phyloP scores from a whole-genome alignment of 2,797 vertebrate species.

The Danionella dracula region DNA sequence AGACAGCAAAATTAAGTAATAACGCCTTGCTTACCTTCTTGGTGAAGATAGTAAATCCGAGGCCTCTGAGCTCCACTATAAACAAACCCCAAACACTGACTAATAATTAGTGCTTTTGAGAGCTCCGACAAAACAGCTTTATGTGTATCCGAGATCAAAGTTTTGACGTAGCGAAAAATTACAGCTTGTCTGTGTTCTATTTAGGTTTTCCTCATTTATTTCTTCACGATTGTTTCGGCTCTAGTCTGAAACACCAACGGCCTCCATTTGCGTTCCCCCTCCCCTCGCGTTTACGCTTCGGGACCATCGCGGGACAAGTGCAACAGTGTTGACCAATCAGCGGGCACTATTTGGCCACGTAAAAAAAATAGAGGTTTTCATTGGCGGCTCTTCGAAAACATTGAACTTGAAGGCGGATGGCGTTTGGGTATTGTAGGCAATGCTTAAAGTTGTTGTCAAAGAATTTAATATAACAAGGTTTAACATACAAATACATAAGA shows the following conservation, averaged over 20 bases:
- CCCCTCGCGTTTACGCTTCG: conserved; percentile 37
- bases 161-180: neutral
- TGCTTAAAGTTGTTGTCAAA: neutral
- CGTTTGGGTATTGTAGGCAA: conserved; percentile 26
- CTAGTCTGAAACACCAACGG: conserved; percentile 52
- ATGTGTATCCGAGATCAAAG: neutral
- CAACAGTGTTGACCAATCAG: conserved; percentile 38
- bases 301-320: conserved; percentile 22
- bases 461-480: too few relatives aligned
- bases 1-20: neutral
- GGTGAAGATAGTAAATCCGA: conserved; percentile 46
- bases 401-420: neutral
- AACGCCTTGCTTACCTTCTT: conserved; percentile 3
- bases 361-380: too few relatives aligned
- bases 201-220: conserved; percentile 41
- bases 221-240: conserved; percentile 64
- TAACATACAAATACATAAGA: too few relatives aligned
- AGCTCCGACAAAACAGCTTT: neutral
- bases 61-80: conserved; percentile 64
- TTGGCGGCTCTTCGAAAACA: neutral
- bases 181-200: neutral
- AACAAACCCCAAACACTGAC: conserved; percentile 59
- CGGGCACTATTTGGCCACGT: too few relatives aligned
- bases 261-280: conserved; percentile 67
- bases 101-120: neutral